Base-by-base conservation (phyloP, 2,797 vertebrate species). In the Cetoscarus ocellatus region DNA sequence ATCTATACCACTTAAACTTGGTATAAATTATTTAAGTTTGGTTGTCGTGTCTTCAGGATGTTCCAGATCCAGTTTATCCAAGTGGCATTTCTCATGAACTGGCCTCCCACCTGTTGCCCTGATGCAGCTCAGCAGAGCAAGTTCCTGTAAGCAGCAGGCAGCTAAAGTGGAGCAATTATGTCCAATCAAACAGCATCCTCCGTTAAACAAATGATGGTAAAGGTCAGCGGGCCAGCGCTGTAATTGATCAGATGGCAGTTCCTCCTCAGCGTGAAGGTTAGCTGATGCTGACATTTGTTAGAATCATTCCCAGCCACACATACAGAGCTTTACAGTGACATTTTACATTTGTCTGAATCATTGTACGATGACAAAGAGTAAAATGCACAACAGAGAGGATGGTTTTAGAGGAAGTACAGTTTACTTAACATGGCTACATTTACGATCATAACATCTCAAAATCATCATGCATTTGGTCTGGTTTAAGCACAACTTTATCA, bases 221-320 rank as follows among this genome's bases (percentile, higher is more conserved):
- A 90, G 89, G 88, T 90, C 85, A 80, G 66, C 53, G 39, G 74
- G 77, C 60, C 55, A 27, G 73, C 44, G 66, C 70, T 73, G 76
- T 82, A 77, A 89, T 87, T 90, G 92, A 91, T 93, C 88, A 84
- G 84, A 89, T 75, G 80, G 74, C 70, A 61, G 80, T 43, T 70
- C 67, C 71, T 64, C 43, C 77, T 86, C 81, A 59, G 84, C 51
- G 59, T 77, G 84, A 91, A 87, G 83, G 88, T 87, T 88, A 88
- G 85, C 67, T 59, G 83, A 80, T 70, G 72, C 82, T 91, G 86
- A 86, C 90, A 92, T 93, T 93, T 91, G 85, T 92, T 86, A 70
- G 58, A 64, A 88, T 89, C 79, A 78, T 88, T 90, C 83, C 66
- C 83, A 77, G 79, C 60, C 49, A 10, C 6, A 44, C 76, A 79